These are phyloP conservation scores for Drosophila trapezifrons DNA, from an alignment of 1,140 invertebrate genomes.

Conservation along the genomic window DNA sequence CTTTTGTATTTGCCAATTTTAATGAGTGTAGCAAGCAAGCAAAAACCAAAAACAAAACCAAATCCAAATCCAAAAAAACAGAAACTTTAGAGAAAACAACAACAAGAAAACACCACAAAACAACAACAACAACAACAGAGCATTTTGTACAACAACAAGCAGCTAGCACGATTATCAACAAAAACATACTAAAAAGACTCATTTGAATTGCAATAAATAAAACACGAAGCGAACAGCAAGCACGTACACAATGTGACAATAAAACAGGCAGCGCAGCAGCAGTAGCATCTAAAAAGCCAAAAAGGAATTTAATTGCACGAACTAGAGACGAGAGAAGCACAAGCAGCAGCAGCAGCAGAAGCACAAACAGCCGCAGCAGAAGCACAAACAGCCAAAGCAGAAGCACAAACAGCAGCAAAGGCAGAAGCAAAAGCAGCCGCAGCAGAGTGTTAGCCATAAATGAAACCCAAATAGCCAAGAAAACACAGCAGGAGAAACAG, in stretches of 20 bases:
- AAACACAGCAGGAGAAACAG: constrained; percentile 26
- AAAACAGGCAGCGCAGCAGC: constrained; percentile 51
- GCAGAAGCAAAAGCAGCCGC: background rate
- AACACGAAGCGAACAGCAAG: constrained; percentile 53
- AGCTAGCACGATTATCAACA: constrained; percentile 46
- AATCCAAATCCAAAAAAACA: constrained; percentile 24
- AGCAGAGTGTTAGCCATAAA: constrained; percentile 14
- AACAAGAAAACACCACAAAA: constrained; percentile 45
- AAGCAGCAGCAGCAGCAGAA: background rate
- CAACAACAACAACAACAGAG: constrained; percentile 43
- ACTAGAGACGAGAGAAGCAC: constrained; percentile 34
- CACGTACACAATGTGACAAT: constrained; percentile 79
- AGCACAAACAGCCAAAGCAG: background rate
- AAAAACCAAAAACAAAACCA: background rate
- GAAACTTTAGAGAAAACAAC: constrained; percentile 51
- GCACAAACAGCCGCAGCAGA: background rate
- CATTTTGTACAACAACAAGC: constrained; percentile 50
- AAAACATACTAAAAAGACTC: constrained; percentile 49
- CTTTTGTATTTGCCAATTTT: constrained; percentile 82
- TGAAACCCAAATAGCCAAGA: constrained; percentile 10
- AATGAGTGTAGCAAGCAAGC: constrained; percentile 75
- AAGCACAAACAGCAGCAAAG: constrained; percentile 28
- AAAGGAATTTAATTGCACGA: constrained; percentile 55
- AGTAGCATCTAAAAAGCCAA: constrained; percentile 37
- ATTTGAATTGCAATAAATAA: constrained; percentile 59